Base-by-base conservation (phyloP, 1,140 invertebrate genomes). In the Neodiprion virginianus region DNA sequence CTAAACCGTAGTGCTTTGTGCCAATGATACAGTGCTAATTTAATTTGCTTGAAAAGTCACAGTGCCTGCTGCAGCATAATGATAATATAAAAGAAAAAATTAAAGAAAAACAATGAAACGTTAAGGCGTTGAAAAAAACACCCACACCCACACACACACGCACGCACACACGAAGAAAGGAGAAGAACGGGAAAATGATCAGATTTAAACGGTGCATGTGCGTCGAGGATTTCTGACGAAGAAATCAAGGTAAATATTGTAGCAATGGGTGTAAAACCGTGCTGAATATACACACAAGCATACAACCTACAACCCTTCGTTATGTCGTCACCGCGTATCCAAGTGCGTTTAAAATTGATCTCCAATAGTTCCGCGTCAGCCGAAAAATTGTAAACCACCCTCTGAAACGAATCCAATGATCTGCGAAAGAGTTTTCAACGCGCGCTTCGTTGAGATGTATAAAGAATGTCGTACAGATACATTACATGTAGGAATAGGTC, bases 211-310 rank as follows among this genome's bases (percentile, higher is more conserved):
- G 67, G 40, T 21, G 67, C 67, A 23, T 47, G 17, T 47, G 67
- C 67, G 67, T 23, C 21, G 21, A 69, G 67, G 67, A 69, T 47
- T 69, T 69, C 40, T 69, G 17, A 69, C 67, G 67, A 69, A 69
- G 10, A 21, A 69, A 21, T 21, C 67, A 69, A 69, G 67, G 67
- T 69, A 69, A 69, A 69, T 69, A 69, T 69, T 69, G 67, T 17
- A 5, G n/a, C 53, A 61, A 8, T 8, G n/a, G 28, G 28, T 40
- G 28, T 40, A 40, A 40, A 40, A 40, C 28, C 28, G 28, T 3
- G 5, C 28, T 40, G 28, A 40, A 40, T 40, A 40, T 40, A 40
- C 0, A 40, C 28, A 40, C 28, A 40, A 40, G 28, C 5, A 40
- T 40, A 17, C n/a, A 61, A 61, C n/a, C 7, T 61, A 61, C 53